Conservation (phyloP, 2,797 vertebrate genomes). For the Odontamblyopus rebecca region DNA sequence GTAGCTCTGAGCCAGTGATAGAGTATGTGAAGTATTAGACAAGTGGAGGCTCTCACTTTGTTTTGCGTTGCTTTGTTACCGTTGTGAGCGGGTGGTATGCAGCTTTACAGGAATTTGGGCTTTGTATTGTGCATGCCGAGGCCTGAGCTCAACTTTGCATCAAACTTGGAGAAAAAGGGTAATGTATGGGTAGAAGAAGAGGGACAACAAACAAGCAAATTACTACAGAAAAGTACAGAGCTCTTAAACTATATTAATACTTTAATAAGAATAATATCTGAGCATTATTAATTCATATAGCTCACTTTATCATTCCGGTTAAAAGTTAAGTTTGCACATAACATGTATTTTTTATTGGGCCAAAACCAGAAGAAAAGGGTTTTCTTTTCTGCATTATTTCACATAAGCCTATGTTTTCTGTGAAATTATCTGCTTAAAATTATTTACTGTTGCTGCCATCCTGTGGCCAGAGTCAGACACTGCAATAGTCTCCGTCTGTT, state of each 20-base stretch:
- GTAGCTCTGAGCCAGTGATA: background rate
- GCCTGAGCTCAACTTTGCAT: slow-evolving; percentile 43
- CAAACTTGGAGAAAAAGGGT: slow-evolving; percentile 13
- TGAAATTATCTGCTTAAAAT: background rate
- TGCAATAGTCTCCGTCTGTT: background rate
- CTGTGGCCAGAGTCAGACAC: slow-evolving; percentile 41
- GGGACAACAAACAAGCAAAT: background rate
- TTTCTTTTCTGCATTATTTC: background rate
- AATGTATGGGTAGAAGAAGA: background rate
- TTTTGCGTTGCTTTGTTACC: slow-evolving; percentile 35
- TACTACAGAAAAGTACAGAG: background rate
- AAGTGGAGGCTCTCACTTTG: slow-evolving; percentile 26
- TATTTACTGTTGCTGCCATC: slow-evolving; percentile 61
- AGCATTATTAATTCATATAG: background rate
- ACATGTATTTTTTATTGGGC: background rate
- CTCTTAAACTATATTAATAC: background rate
- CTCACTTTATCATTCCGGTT: background rate
- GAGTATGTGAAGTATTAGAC: slow-evolving; percentile 1
- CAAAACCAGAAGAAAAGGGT: background rate
- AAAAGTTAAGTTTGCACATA: background rate
- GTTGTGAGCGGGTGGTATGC: slow-evolving; percentile 49
- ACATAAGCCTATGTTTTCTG: background rate
- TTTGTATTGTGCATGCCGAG: slow-evolving; percentile 51
- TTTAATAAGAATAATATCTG: background rate
- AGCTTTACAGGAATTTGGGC: slow-evolving; percentile 63